Percentiles rank a stretch among this genome's conserved stretches.
Conservation (phyloP, 2,888 invertebrate species). For the Athalia rosae region DNA sequence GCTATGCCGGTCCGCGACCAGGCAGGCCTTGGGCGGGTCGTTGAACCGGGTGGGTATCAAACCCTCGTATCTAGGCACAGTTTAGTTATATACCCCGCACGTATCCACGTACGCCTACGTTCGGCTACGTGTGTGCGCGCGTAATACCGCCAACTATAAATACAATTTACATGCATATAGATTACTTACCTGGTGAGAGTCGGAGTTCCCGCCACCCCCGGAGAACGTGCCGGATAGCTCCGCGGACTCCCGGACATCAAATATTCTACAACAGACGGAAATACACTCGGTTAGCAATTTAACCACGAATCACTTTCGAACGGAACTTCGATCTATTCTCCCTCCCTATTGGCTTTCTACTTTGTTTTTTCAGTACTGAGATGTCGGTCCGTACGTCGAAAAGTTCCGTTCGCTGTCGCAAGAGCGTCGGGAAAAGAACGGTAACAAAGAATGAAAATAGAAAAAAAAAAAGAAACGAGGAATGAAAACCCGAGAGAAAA, state of each 20-base stretch:
- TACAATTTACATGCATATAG: conserved; percentile 2
- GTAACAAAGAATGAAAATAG: too few species aligned
- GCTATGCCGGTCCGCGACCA: conserved; percentile 21
- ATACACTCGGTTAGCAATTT: not conserved
- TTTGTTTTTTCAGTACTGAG: too few species aligned
- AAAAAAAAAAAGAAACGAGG: too few species aligned
- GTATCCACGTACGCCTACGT: not conserved
- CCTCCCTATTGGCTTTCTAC: too few species aligned
- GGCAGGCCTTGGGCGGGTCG: conserved; percentile 20
- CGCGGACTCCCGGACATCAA: conserved; percentile 72
- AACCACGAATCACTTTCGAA: too few species aligned
- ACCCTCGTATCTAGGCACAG: not conserved
- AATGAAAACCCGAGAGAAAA: too few species aligned
- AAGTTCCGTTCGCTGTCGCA: too few species aligned
- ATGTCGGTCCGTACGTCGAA: too few species aligned
- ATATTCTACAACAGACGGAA: conserved; percentile 66
- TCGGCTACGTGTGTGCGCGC: not conserved
- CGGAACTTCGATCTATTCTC: too few species aligned
- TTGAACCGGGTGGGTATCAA: conserved; percentile 11
- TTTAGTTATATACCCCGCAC: not conserved
- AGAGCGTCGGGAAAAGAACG: too few species aligned
- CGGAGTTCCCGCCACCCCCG: conserved; percentile 67
- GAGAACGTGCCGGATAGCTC: conserved; percentile 68
- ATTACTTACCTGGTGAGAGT: conserved; percentile 66
- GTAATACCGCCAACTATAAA: conserved; percentile 1